These are phyloP conservation scores for Drosophila rubida DNA, from an alignment of 2,888 invertebrate species.

Conservation along the genomic window DNA sequence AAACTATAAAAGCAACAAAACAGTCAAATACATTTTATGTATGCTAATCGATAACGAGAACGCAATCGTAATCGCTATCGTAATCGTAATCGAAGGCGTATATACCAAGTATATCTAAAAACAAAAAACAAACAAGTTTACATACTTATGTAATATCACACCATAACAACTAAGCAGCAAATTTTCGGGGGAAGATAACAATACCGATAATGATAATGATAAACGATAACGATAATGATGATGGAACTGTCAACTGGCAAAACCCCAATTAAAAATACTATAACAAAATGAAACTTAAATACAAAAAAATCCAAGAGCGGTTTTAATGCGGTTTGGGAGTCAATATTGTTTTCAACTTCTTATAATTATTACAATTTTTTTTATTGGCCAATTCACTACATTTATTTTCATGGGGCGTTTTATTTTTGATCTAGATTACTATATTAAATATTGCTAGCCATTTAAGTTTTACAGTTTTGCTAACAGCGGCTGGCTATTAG, in stretches of 20 bases:
- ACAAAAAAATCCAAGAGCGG: slow-evolving; percentile 31
- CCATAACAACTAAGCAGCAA: slow-evolving; percentile 26
- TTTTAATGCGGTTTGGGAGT: slow-evolving; percentile 24
- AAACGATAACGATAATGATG: slow-evolving; percentile 22
- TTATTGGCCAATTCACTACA: no score
- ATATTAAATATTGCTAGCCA: no score
- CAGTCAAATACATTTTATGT: slow-evolving; percentile 18
- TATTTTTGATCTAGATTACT: no score
- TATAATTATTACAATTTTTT: neutral
- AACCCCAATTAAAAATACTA: slow-evolving; percentile 51
- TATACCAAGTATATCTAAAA: slow-evolving; percentile 49
- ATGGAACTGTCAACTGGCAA: slow-evolving; percentile 44
- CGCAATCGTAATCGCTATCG: slow-evolving; percentile 5
- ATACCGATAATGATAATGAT: slow-evolving; percentile 35
- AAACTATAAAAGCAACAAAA: slow-evolving; percentile 34
- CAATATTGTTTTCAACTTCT: neutral
- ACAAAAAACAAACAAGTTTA: slow-evolving; percentile 1
- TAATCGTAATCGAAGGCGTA: slow-evolving; percentile 20
- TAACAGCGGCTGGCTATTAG: neutral
- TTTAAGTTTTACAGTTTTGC: no score
- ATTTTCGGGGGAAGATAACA: slow-evolving; percentile 15
- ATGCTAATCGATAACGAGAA: slow-evolving; percentile 21
- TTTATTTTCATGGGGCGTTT: no score
- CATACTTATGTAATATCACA: slow-evolving; percentile 30
- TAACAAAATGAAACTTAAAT: slow-evolving; percentile 50